Evolutionary conservation across 2,113 vertebrate genomes (phyloP).

Genomic region (Hemibagrus wyckioides): DNA sequence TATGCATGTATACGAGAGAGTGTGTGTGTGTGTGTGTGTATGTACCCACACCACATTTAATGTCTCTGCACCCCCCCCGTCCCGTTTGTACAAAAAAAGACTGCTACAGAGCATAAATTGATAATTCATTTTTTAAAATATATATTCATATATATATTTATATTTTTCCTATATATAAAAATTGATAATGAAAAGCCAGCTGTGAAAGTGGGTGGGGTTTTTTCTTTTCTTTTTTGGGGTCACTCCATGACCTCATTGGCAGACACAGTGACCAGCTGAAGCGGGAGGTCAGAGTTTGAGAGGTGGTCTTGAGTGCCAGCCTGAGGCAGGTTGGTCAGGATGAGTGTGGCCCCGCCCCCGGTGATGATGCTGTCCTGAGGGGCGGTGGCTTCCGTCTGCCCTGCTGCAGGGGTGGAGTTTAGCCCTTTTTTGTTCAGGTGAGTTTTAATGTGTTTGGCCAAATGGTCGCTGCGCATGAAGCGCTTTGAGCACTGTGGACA

Average conservation of each 20-base stretch:
- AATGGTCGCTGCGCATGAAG: constrained; percentile 99
- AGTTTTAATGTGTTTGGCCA: constrained; percentile 99
- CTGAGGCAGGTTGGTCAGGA: constrained; percentile 94
- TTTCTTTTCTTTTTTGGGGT: constrained; percentile 59
- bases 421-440: constrained; percentile 98
- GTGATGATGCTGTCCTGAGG: constrained; percentile 88
- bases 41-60: constrained; percentile 91
- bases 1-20: constrained; percentile 29
- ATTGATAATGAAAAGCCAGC: constrained; percentile 60
- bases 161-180: constrained; percentile 72
- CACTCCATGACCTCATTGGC: constrained; percentile 97
- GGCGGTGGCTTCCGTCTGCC: constrained; percentile 79
- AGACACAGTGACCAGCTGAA: constrained; percentile 98
- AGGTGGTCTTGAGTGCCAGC: constrained; percentile 89
- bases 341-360: constrained; percentile 93
- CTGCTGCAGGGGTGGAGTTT: constrained; percentile 82
- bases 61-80: constrained; percentile 60
- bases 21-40: constrained; percentile 58
- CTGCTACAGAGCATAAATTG: constrained; percentile 94
- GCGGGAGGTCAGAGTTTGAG: constrained; percentile 95
- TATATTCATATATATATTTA: constrained; percentile 78
- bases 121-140: constrained; percentile 82
- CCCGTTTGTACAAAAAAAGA: constrained; percentile 99
- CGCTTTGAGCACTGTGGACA: constrained; percentile 97
- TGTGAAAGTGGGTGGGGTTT: constrained; percentile 60